Conservation (phyloP, 1,140 invertebrate genomes). For the Venturia canescens region DNA sequence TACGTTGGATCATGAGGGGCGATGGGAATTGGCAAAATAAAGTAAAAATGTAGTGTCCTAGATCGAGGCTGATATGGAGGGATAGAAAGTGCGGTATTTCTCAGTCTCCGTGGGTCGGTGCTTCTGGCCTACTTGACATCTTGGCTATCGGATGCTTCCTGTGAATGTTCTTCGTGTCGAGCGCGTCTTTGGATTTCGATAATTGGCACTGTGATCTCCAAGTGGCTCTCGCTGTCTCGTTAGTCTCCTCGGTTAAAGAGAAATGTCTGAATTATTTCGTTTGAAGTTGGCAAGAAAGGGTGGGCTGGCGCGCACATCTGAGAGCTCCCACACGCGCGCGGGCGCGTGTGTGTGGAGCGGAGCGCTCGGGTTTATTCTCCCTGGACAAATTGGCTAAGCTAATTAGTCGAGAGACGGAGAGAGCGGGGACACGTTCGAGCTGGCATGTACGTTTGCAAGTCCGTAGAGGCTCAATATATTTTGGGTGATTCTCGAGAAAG, state of each 20-base stretch:
- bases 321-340: too few species aligned
- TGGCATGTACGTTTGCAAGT: conserved; percentile 56
- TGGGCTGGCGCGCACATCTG: conserved; percentile 16
- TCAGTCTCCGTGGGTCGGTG: background rate
- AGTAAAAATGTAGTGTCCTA: background rate
- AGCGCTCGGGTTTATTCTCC: conserved; percentile 70
- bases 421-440: conserved; percentile 58
- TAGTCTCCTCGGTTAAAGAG: conserved; percentile 64
- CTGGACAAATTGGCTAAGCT: conserved; percentile 72
- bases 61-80: background rate
- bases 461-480: too few species aligned
- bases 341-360: background rate
- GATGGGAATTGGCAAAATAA: background rate
- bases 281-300: conserved; percentile 70
- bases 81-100: background rate
- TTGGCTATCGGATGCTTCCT: conserved; percentile 7
- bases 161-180: conserved; percentile 11
- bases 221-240: conserved; percentile 49
- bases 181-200: conserved; percentile 72
- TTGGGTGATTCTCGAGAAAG: background rate
- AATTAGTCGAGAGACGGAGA: conserved; percentile 68
- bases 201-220: conserved; percentile 71
- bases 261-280: conserved; percentile 76
- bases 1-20: background rate
- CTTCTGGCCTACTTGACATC: conserved; percentile 22